These are phyloP conservation scores for Meandrusa payeni DNA, from an alignment of 2,888 invertebrate genomes.

Conservation along the genomic window DNA sequence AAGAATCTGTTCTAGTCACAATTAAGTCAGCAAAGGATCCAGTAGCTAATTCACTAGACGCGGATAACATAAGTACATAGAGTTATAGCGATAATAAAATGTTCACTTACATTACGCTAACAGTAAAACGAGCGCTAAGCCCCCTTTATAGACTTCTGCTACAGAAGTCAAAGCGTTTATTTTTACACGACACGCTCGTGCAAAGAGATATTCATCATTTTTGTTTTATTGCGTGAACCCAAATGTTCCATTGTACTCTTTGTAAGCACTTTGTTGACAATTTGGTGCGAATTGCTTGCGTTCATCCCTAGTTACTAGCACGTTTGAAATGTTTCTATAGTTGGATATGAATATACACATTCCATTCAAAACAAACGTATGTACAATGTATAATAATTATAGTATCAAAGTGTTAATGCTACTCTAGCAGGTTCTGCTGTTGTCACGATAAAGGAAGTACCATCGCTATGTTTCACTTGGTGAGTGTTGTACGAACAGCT, in stretches of 20 bases:
- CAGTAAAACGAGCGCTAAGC: slow-evolving; percentile 9
- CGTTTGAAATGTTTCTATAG: too few relatives aligned
- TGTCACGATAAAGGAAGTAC: too few relatives aligned
- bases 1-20: neutral
- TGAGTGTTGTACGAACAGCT: too few relatives aligned
- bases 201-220: slow-evolving; percentile 12
- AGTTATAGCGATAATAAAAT: slow-evolving; percentile 27
- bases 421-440: too few relatives aligned
- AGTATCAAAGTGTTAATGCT: too few relatives aligned
- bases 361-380: too few relatives aligned
- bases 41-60: slow-evolving; percentile 4
- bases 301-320: neutral
- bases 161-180: slow-evolving; percentile 14
- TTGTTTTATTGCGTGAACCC: slow-evolving; percentile 11
- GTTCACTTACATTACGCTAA: slow-evolving; percentile 29
- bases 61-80: neutral
- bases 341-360: too few relatives aligned
- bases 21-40: neutral
- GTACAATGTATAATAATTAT: too few relatives aligned
- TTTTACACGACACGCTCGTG: slow-evolving; percentile 17
- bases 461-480: too few relatives aligned
- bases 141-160: slow-evolving; percentile 16
- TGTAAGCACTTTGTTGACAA: neutral
- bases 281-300: neutral
- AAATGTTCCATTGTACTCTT: slow-evolving; percentile 5